Percentiles rank a stretch among this genome's conserved stretches.
These are phyloP conservation scores for Dioctria rufipes DNA, from an alignment of 2,888 invertebrate species.

Conservation along the genomic window DNA sequence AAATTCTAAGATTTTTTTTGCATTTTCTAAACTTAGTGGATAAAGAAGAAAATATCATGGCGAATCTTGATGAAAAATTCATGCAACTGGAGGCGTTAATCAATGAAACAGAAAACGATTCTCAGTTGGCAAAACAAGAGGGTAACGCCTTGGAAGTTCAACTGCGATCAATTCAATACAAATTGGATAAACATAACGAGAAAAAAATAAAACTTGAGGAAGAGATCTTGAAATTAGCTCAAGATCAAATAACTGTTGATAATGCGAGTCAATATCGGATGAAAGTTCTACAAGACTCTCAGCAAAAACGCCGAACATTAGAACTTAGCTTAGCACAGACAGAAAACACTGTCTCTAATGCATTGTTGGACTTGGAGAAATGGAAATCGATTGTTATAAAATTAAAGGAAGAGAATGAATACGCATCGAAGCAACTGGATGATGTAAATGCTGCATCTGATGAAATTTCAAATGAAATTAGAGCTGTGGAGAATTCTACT, in stretches of 20 bases:
- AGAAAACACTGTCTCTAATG: slow-evolving; percentile 75
- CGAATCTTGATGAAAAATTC: slow-evolving; percentile 74
- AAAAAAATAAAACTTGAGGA: slow-evolving; percentile 78
- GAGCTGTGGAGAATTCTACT: slow-evolving; percentile 70
- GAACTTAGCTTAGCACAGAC: slow-evolving; percentile 68
- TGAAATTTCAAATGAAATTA: slow-evolving; percentile 71
- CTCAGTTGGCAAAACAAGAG: slow-evolving; percentile 73
- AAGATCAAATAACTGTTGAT: slow-evolving; percentile 79
- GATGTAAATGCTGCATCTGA: slow-evolving; percentile 71
- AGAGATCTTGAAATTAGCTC: slow-evolving; percentile 76
- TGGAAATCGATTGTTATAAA: slow-evolving; percentile 64
- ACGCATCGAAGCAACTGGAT: slow-evolving; percentile 65
- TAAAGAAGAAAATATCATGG: slow-evolving; percentile 73
- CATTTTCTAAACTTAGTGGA: slow-evolving; percentile 69
- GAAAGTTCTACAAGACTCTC: slow-evolving; percentile 71
- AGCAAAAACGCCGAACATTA: slow-evolving; percentile 70
- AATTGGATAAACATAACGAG: slow-evolving; percentile 73
- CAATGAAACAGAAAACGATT: slow-evolving; percentile 77
- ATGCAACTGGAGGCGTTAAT: slow-evolving; percentile 74
- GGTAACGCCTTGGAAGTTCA: slow-evolving; percentile 66
- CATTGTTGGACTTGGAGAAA: slow-evolving; percentile 71
- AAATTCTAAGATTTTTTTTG: not conserved
- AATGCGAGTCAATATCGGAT: slow-evolving; percentile 75
- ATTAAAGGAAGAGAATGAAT: slow-evolving; percentile 64
- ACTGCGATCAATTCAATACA: slow-evolving; percentile 66